Conservation (phyloP, 2,888 invertebrate genomes). For the Blastobasis adustella region DNA sequence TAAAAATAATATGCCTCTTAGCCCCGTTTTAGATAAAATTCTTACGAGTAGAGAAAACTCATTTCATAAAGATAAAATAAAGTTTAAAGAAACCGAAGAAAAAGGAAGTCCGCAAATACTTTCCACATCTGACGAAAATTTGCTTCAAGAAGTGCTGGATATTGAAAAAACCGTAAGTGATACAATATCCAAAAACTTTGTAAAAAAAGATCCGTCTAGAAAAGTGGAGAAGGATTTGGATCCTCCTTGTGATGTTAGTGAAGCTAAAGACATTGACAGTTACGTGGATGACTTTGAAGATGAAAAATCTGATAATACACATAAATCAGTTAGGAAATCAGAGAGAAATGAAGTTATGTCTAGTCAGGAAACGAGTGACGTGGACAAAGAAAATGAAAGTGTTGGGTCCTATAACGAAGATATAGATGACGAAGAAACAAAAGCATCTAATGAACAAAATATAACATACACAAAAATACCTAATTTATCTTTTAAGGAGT, state of each 20-base stretch:
- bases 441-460: slow-evolving; percentile 20
- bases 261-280: slow-evolving; percentile 36
- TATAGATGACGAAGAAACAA: slow-evolving; percentile 15
- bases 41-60: slow-evolving; percentile 55
- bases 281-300: slow-evolving; percentile 68
- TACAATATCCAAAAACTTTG: slow-evolving; percentile 36
- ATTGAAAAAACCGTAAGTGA: slow-evolving; percentile 51
- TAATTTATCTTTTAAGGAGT: slow-evolving; percentile 54
- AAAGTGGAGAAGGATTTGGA: slow-evolving; percentile 12
- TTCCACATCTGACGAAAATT: slow-evolving; percentile 62
- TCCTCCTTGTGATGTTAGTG: slow-evolving; percentile 20
- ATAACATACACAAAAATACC: slow-evolving; percentile 38
- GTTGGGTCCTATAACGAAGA: slow-evolving; percentile 14
- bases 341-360: neutral
- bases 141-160: slow-evolving; percentile 58
- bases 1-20: slow-evolving; percentile 43
- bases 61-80: slow-evolving; percentile 33
- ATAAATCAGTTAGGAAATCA: slow-evolving; percentile 11
- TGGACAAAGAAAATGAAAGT: slow-evolving; percentile 11
- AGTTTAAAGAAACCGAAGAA: slow-evolving; percentile 18
- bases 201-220: slow-evolving; percentile 18
- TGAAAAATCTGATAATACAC: slow-evolving; percentile 44
- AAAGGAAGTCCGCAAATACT: slow-evolving; percentile 36
- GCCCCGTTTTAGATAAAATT: slow-evolving; percentile 57
- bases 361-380: slow-evolving; percentile 7